Evolutionary conservation across 2,113 vertebrate species (phyloP), one percentile per base, ranked within the genome.

Genomic region (Grus americana): DNA sequence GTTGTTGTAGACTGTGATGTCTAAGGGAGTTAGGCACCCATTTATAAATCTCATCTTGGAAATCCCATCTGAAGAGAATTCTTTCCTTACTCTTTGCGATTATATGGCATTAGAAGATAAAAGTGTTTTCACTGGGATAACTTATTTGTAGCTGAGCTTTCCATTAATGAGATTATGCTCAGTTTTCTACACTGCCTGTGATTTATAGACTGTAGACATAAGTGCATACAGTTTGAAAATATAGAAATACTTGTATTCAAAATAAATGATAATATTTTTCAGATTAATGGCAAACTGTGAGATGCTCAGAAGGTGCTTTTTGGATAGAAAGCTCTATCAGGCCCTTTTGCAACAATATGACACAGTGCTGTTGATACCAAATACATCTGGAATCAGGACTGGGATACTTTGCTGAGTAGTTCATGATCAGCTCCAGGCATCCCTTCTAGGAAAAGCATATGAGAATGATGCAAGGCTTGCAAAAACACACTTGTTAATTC

Each of bases 41-140:
- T 72, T 92, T 96, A 72, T 81, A 89, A 87, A 89, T 74, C 76
- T 80, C 82, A 61, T 83, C 79, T 74, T 96, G 79, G 82, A 92
- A 96, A 90, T 83, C 42, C 46, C 49, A 85, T 75, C 88, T 94
- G 89, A 89, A 62, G 80, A 74, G 65, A 79, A 63, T 93, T 95
- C 79, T 91, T 96, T 97, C 52, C 73, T 96, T 93, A 79, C 88
- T 92, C 84, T 85, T 94, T 79, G 68, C 87, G 91, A 92, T 92
- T 85, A 91, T 47, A 36, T 65, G 84, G 34, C 81, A 85, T 95
- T 95, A 84, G 84, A 63, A 96, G 88, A 89, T 78, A 73, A 86
- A 96, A 88, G 54, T 92, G 46, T 90, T 95, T 94, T 85, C 34
- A 61, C 79, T 73, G 80, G 58, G 57, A 52, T 86, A 84, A 81